Base-by-base conservation (phyloP, 2,888 invertebrate species). In the Lycia hirtaria region DNA sequence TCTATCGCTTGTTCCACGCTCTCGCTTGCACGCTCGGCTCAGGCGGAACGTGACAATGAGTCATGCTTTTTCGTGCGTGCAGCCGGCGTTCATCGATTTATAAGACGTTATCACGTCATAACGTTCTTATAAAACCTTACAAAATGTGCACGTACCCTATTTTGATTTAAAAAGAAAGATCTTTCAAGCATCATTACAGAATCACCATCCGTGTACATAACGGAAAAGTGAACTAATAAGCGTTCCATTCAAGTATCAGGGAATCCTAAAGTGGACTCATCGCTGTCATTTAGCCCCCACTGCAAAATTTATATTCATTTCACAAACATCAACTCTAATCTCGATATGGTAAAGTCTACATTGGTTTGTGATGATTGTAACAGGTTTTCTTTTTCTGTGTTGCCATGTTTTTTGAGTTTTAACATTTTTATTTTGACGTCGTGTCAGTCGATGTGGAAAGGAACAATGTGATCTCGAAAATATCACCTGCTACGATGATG, bases 381-480 rank as follows among this genome's bases (percentile, higher is more conserved):
- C 35, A 15, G 0, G 59, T 62, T 74, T 71, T 76, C 61, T 55
- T 68, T 73, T 66, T 55, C 15, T 41, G 22, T 4, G 35, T n/a
- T 47, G 47, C 35, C 24, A 26, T 24, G 38, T 20, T 38, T 44
- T 45, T 28, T 73, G 76, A 74, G 76, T 80, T 80, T 77, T 72
- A 19, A 62, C 74, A 74, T 73, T 78, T 76, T 76, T 72, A 74
- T 56, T 78, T 68, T 68, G 61, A 67, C 37, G 56, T 47, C 66
- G 67, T 63, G 65, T 67, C 63, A 67, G 56, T 28, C 50, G 60
- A 52, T 35, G 48, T 44, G 57, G 59, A 62, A 56, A 49, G 57
- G 52, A 60, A 66, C 61, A 60, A 66, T 64, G 60, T 58, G 47
- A 22, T 60, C 41, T 40, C 56, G 32, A 41, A 49, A 49, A 45